These are phyloP conservation scores for Polymixis flavicincta DNA, from an alignment of 2,888 invertebrate species.

Conservation along the genomic window DNA sequence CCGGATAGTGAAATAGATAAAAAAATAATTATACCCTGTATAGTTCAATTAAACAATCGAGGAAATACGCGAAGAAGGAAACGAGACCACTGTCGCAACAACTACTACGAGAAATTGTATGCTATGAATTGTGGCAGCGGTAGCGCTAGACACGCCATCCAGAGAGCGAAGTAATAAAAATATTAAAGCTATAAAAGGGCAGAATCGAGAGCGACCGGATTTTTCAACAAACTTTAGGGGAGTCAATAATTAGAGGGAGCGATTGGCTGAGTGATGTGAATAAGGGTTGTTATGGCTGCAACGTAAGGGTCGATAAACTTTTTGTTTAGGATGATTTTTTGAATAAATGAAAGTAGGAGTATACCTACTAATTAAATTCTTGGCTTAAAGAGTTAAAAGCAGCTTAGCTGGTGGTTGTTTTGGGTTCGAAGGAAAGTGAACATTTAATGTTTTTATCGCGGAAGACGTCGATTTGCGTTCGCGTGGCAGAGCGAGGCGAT, in stretches of 20 bases:
- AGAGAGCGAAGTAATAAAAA: slow-evolving; percentile 81
- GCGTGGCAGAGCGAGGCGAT: slow-evolving; percentile 84
- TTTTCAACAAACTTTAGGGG: slow-evolving; percentile 87
- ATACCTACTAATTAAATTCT: slow-evolving; percentile 47
- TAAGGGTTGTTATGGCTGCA: slow-evolving; percentile 88
- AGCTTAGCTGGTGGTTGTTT: slow-evolving; percentile 46
- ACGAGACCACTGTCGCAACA: slow-evolving; percentile 68
- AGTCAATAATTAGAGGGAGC: slow-evolving; percentile 90
- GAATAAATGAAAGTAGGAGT: slow-evolving; percentile 42
- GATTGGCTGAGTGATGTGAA: slow-evolving; percentile 85
- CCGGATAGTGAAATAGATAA: slow-evolving; percentile 78
- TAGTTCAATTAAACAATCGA: slow-evolving; percentile 74
- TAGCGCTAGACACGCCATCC: slow-evolving; percentile 68
- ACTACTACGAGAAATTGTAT: slow-evolving; percentile 59
- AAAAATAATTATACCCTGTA: slow-evolving; percentile 73
- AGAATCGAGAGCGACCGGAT: slow-evolving; percentile 78
- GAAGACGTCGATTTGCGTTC: slow-evolving; percentile 69
- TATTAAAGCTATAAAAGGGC: slow-evolving; percentile 83
- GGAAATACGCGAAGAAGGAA: slow-evolving; percentile 76
- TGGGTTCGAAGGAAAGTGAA: slow-evolving; percentile 49
- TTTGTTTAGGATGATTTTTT: slow-evolving; percentile 61
- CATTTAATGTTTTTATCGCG: slow-evolving; percentile 86
- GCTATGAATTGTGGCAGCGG: slow-evolving; percentile 59
- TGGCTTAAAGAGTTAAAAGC: slow-evolving; percentile 26
- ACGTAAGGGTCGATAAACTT: slow-evolving; percentile 88